Conservation (phyloP, 2,888 invertebrate species). For the Lumbricus terrestris region DNA sequence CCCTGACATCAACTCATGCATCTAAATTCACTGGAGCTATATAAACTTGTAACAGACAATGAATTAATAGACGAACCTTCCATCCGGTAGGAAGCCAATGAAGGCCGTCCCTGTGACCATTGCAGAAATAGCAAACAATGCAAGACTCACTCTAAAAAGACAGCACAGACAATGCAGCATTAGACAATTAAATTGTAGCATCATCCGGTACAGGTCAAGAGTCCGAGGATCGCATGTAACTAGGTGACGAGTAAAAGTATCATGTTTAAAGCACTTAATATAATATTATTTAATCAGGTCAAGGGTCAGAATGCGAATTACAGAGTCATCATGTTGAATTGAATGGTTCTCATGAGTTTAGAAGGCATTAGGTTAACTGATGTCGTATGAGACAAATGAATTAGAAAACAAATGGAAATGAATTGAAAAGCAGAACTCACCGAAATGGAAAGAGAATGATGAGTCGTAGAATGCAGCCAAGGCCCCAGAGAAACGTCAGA, state of each 20-base stretch:
- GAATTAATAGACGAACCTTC: slow-evolving; percentile 44
- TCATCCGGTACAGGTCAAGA: not conserved
- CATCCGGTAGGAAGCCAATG: slow-evolving; percentile 57
- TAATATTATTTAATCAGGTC: too few relatives aligned
- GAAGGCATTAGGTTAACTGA: not conserved
- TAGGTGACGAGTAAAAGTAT: not conserved
- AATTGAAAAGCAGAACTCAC: slow-evolving; percentile 40
- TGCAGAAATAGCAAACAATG: slow-evolving; percentile 10
- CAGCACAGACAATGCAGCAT: not conserved
- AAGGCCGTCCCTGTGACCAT: slow-evolving; percentile 52
- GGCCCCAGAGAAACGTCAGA: slow-evolving; percentile 88
- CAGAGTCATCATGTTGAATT: not conserved
- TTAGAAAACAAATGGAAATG: not conserved
- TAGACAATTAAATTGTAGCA: too few relatives aligned
- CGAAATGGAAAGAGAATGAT: slow-evolving; percentile 81
- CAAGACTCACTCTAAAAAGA: slow-evolving; percentile 8
- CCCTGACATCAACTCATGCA: not conserved
- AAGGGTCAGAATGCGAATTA: not conserved
- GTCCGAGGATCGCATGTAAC: not conserved
- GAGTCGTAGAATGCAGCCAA: slow-evolving; percentile 90
- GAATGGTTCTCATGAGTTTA: not conserved
- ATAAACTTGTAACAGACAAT: not conserved
- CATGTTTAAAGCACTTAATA: not conserved
- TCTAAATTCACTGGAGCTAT: too few relatives aligned
- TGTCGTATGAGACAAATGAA: not conserved